phyloP scores from a whole-genome alignment of 1,140 invertebrate species.

The Drosophila ohnishii region DNA sequence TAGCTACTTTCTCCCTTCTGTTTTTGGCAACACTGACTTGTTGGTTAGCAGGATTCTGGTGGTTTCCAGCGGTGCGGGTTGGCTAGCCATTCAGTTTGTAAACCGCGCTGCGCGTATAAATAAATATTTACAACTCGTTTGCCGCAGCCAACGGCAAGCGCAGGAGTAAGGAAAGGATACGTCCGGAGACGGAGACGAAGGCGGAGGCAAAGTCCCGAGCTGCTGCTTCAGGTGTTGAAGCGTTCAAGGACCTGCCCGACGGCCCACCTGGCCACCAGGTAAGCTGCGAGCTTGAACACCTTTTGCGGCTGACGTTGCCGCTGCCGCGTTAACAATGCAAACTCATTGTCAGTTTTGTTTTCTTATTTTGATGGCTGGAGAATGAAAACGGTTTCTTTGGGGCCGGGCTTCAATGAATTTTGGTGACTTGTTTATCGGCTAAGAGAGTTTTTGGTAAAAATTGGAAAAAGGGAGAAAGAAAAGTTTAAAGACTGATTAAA shows the following conservation, averaged over 20 bases:
- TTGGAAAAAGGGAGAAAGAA: background rate
- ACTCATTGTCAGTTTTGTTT: slow-evolving; percentile 74
- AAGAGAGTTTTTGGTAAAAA: background rate
- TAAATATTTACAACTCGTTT: slow-evolving; percentile 82
- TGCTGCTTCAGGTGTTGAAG: slow-evolving; percentile 57
- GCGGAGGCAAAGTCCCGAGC: slow-evolving; percentile 16
- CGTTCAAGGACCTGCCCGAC: slow-evolving; percentile 66
- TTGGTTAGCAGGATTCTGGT: slow-evolving; percentile 23
- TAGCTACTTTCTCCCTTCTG: background rate
- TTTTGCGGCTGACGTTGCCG: slow-evolving; percentile 29
- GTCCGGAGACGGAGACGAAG: slow-evolving; percentile 24
- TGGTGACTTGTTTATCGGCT: slow-evolving; percentile 31
- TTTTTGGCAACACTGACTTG: slow-evolving; percentile 11
- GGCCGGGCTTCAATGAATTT: slow-evolving; percentile 42
- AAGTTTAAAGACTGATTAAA: slow-evolving; percentile 7
- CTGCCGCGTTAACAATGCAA: slow-evolving; percentile 71
- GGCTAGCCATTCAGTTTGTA: slow-evolving; percentile 71
- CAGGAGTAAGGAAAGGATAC: slow-evolving; percentile 27
- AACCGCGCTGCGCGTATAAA: slow-evolving; percentile 75
- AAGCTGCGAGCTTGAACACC: slow-evolving; percentile 71
- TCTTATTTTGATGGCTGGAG: slow-evolving; percentile 35
- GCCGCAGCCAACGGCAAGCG: slow-evolving; percentile 75
- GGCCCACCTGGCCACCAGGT: slow-evolving; percentile 43
- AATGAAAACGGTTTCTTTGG: slow-evolving; percentile 41
- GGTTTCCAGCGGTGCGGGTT: slow-evolving; percentile 21